Conservation (phyloP, 2,888 invertebrate genomes). For the Ischnus inquisitorius region DNA sequence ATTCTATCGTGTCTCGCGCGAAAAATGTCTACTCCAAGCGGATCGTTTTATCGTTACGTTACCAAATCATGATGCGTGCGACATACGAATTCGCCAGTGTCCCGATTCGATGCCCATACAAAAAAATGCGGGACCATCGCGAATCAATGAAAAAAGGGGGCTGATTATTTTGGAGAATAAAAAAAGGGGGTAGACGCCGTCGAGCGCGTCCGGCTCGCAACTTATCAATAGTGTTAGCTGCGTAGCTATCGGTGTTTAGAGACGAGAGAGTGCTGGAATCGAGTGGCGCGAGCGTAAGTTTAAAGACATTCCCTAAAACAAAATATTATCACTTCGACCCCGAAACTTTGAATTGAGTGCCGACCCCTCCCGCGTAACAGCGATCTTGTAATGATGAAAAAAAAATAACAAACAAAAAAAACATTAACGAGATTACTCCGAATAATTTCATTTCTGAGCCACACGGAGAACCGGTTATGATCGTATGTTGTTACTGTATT, state of each 20-base stretch:
- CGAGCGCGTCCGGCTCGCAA: constrained; percentile 41
- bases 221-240: constrained; percentile 59
- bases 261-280: constrained; percentile 44
- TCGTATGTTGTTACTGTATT: constrained; percentile 78
- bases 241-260: constrained; percentile 63
- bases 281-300: constrained; percentile 55
- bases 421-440: constrained; percentile 54
- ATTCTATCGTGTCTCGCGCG: neutral
- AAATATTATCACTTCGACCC: constrained; percentile 45
- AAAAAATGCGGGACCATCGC: constrained; percentile 4
- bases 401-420: constrained; percentile 26
- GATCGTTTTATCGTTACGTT: constrained; percentile 40
- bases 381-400: constrained; percentile 49
- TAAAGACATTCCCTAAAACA: constrained; percentile 66
- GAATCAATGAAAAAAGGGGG: neutral
- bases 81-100: constrained; percentile 1
- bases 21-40: neutral
- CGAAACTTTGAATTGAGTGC: constrained; percentile 38
- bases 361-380: constrained; percentile 7
- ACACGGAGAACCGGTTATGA: constrained; percentile 60
- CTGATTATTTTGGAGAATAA: constrained; percentile 56
- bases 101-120: constrained; percentile 19
- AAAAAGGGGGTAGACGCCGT: constrained; percentile 51
- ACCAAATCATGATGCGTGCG: constrained; percentile 31
- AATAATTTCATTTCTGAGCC: constrained; percentile 56